Conservation (phyloP, 2,888 invertebrate species). For the Ectemnius lituratus region DNA sequence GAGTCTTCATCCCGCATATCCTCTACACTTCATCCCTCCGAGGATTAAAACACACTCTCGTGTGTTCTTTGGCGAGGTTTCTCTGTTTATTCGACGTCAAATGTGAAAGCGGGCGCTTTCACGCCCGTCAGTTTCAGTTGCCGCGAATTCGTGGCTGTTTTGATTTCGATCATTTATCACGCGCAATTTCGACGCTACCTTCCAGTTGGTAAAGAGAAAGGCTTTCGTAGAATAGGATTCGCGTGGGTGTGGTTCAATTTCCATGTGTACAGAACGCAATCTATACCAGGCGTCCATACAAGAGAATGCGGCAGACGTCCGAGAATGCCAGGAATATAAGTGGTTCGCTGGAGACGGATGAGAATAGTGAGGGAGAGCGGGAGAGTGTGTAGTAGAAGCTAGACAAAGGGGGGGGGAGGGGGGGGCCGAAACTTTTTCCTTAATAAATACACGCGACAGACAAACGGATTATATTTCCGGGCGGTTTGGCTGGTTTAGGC, state of each 20-base stretch:
- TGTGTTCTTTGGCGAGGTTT: too few species aligned
- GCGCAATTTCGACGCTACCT: neutral
- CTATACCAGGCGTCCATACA: conserved; percentile 2
- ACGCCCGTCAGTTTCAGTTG: neutral
- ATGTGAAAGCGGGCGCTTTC: neutral
- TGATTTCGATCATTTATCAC: conserved; percentile 7
- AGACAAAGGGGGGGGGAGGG: too few species aligned
- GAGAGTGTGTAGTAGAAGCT: conserved; percentile 3
- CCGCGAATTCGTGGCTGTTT: neutral
- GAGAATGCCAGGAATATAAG: conserved; percentile 36
- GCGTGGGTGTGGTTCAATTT: conserved; percentile 6
- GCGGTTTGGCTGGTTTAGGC: conserved; percentile 17
- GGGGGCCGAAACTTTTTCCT: conserved; percentile 37
- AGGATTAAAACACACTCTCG: neutral
- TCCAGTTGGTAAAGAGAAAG: neutral
- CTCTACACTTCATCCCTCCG: neutral
- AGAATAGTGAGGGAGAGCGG: neutral
- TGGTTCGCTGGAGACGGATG: conserved; percentile 34
- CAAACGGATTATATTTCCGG: conserved; percentile 46
- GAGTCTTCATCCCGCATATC: neutral
- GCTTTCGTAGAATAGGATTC: too few species aligned
- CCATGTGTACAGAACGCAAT: neutral
- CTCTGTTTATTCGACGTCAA: neutral
- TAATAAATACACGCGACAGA: conserved; percentile 42
- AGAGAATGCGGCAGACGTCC: conserved; percentile 24